Conservation (phyloP, 2,113 vertebrate genomes). For the Actenoides lindsayi region DNA sequence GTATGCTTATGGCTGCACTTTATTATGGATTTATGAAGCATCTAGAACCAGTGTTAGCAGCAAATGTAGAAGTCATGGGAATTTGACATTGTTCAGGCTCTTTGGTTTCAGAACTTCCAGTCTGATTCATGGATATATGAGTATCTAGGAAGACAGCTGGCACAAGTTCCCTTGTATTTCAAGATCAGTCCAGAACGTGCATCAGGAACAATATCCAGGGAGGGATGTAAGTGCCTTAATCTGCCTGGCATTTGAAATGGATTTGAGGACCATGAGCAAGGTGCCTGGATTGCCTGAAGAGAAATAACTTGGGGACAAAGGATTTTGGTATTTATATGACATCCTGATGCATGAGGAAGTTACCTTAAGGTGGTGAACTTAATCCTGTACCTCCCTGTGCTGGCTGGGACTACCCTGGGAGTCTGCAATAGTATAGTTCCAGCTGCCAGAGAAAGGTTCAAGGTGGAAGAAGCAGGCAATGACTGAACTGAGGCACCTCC, state of each 20-base stretch:
- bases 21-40: neutral
- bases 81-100: neutral
- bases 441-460: neutral
- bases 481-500: neutral
- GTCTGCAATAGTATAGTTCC: neutral
- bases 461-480: neutral
- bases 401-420: neutral
- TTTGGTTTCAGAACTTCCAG: neutral
- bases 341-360: rapidly evolving
- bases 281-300: neutral
- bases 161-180: neutral
- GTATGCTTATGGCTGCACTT: neutral
- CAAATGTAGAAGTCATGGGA: neutral
- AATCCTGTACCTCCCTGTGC: neutral
- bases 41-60: neutral
- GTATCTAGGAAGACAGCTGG: neutral
- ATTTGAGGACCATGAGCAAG: neutral
- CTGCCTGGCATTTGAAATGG: neutral
- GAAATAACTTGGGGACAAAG: neutral
- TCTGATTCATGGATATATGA: neutral
- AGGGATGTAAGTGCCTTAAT: neutral
- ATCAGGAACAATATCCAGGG: neutral
- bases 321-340: neutral
- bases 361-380: neutral
- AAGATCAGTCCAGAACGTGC: neutral